Evolutionary conservation across 1,140 invertebrate species (phyloP), one percentile per base, ranked within the genome.

Genomic region (Homarus americanus): DNA sequence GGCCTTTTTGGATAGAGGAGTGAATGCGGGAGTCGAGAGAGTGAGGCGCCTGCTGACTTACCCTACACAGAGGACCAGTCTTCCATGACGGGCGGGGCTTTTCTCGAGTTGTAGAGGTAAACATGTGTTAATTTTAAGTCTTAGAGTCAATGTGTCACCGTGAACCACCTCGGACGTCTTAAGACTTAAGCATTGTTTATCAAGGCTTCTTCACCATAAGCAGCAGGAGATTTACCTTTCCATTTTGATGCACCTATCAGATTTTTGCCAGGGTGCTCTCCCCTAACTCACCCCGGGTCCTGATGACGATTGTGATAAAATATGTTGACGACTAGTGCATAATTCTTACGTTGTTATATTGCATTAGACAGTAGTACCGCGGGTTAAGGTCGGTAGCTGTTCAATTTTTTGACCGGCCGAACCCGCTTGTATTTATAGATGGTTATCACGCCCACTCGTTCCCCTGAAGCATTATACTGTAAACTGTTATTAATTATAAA

Each of bases 271-370:
- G 49, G 79, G 75, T 41, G 28, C 79, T 4, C 75, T 63, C 79
- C 28, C 20, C 28, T 32, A 41, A 41, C 36, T 66, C 41, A 17
- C 80, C 32, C 53, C 58, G 24, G 40, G 76, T 79, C 44, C 76
- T 79, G 76, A 79, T 79, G n/a, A 63, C 82, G 9, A 83, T 83
- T 83, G 82, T 83, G 82, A 83, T 83, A 83, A 83, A 32, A 20
- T 66, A 83, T 40, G 63, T 83, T 83, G 82, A 83, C 82, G 82
- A 83, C 24, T 83, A 83, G 82, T 66, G 53, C 34, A 34, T 69
- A 83, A 66, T 36, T 40, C 28, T 83, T 66, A 69, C 82, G 32
- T 83, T 83, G 82, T 83, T 83, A 44, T 79, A 41, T 79, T 32
- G 15, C 36, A 79, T 44, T 76, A 44, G 28, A 24, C 28, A 44